Evolutionary conservation across 53 echinoderm and acorn worm genomes (phyloP), one percentile per base, ranked within the genome.

Genomic region (Hippasteria phrygiana): DNA sequence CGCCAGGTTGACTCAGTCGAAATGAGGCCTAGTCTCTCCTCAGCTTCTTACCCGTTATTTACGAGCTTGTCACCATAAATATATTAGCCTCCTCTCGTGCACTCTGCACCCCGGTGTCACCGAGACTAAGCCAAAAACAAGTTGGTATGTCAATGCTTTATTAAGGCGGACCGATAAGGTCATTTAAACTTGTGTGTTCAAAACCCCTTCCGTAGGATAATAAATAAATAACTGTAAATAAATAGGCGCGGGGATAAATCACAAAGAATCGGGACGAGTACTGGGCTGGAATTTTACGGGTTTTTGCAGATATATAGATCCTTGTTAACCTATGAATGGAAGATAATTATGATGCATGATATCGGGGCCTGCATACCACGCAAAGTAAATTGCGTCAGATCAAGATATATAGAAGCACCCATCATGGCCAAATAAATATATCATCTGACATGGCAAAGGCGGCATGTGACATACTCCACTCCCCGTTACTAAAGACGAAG

Each of bases 191-290:
- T 85, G 85, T 71, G 85, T 85, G 71, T 50, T 85, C 71, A 71
- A 85, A 50, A 85, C 42, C 53, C 85, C 64, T 85, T 85, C 85
- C 85, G n/a, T 24, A 85, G 85, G 71, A 85, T 85, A 85, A 85
- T 85, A 85, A 85, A 85, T 85, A 85, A 85, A 85, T 85, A 85
- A 85, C 69, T 85, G 53, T 47, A 85, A 85, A 71, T 85, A 85
- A 85, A 85, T 85, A 85, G 51, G 47, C 24, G 36, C n/a, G 69
- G 50, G 43, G 37, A 65, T 85, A 85, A 85, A 85, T 85, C 85
- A 85, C 31, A 18, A 28, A 6, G 85, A 53, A 31, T 36, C 40
- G 27, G 78, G 78, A 78, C 14, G 35, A 43, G 76, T 33, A 32
- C 53, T 18, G 51, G 34, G 24, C 56, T 59, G 64, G 20, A 47